These are phyloP conservation scores for Atrichornis clamosus DNA, from an alignment of 2,113 vertebrate species.

Conservation along the genomic window DNA sequence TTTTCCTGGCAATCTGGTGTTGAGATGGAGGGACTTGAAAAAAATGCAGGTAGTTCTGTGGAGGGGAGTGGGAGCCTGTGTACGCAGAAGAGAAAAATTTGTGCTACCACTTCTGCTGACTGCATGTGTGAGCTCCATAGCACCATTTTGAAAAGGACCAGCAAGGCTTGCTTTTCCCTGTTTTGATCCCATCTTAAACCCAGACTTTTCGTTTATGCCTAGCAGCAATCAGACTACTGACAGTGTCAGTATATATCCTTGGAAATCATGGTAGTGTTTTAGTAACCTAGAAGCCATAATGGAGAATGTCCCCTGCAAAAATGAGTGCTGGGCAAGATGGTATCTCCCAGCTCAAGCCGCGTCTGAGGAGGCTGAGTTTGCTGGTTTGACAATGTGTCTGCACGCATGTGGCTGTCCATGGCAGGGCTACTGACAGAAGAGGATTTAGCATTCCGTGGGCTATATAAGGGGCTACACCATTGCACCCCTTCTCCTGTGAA, in stretches of 20 bases:
- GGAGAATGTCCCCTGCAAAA: neutral
- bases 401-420: accelerated
- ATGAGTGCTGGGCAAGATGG: neutral
- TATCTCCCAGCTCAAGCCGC: neutral
- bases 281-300: neutral
- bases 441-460: neutral
- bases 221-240: neutral
- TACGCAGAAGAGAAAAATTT: neutral
- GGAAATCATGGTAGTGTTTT: neutral
- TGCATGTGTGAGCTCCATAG: accelerated
- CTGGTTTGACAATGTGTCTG: neutral
- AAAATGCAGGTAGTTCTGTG: neutral
- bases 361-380: neutral
- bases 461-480: neutral
- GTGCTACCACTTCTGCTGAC: neutral
- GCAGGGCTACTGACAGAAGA: neutral
- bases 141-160: neutral
- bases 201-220: neutral
- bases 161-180: neutral
- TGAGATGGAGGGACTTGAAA: neutral
- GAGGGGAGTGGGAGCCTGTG: neutral
- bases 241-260: neutral
- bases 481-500: neutral
- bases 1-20: neutral
- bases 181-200: neutral